Percentiles rank a stretch among this genome's conserved stretches.
Evolutionary conservation across 2,797 vertebrate species (phyloP).

Genomic region (Huso huso): DNA sequence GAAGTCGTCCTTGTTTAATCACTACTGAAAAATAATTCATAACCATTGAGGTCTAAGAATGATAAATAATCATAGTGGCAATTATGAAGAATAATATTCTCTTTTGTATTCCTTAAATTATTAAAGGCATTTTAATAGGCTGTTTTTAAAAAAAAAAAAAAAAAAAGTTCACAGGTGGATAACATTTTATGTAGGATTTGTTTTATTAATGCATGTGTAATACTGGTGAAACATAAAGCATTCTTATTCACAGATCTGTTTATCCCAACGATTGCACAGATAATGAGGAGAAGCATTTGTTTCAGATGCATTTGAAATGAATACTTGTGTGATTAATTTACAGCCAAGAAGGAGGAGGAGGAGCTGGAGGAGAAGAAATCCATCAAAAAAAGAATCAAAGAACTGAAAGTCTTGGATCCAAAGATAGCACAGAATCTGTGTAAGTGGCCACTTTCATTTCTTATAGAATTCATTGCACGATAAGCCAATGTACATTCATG

Average conservation of each 20-base stretch:
- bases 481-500: no score
- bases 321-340: constrained; percentile 29
- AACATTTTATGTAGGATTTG: neutral
- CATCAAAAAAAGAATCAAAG: constrained; percentile 87
- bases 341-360: constrained; percentile 80
- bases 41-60: neutral
- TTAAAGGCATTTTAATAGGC: neutral
- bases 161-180: neutral
- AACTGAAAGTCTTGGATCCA: constrained; percentile 87
- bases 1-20: neutral
- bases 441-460: constrained; percentile 53
- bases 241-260: neutral
- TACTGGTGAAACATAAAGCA: neutral
- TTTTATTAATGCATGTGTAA: neutral
- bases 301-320: constrained; percentile 1
- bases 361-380: constrained; percentile 78
- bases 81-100: neutral
- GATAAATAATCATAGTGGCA: neutral
- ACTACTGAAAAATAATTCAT: neutral
- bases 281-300: constrained; percentile 8
- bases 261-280: neutral
- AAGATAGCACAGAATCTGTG: constrained; percentile 96
- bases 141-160: neutral
- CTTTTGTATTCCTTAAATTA: neutral
- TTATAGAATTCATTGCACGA: no score